Conservation (phyloP, 2,797 vertebrate species). For the Dromococcyx pavoninus region DNA sequence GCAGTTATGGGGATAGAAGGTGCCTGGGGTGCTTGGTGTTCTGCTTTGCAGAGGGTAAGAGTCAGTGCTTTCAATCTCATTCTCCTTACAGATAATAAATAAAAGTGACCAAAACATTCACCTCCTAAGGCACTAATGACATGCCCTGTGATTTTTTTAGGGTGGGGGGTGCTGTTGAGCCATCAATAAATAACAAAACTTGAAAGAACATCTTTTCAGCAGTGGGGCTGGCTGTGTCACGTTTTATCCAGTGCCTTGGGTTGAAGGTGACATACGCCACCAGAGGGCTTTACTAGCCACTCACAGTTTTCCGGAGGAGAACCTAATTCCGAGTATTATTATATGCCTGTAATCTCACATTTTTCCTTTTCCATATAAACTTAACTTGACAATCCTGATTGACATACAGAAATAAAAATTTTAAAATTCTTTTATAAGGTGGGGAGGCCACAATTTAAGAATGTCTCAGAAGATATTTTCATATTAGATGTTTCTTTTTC, state of each 20-base stretch:
- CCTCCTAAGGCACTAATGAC: background rate
- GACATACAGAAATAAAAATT: background rate
- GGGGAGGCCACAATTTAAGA: background rate
- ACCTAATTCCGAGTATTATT: background rate
- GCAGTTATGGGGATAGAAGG: background rate
- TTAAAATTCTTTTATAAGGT: background rate
- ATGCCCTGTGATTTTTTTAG: background rate
- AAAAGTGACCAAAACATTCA: background rate
- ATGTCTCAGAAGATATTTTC: background rate
- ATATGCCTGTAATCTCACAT: background rate
- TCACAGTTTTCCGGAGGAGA: background rate
- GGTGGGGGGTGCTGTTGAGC: background rate
- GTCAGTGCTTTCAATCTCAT: background rate
- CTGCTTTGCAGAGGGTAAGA: background rate
- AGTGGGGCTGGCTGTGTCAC: too few relatives aligned
- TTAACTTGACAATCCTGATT: background rate
- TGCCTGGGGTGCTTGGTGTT: background rate
- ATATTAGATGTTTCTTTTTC: background rate
- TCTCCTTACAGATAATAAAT: background rate
- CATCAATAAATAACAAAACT: background rate
- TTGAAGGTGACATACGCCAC: background rate
- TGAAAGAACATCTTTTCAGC: background rate
- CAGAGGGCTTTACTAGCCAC: background rate
- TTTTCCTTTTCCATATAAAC: background rate
- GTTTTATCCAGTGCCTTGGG: too few relatives aligned